Base-by-base conservation (phyloP, 2,113 vertebrate genomes). In the Pitta sordida region DNA sequence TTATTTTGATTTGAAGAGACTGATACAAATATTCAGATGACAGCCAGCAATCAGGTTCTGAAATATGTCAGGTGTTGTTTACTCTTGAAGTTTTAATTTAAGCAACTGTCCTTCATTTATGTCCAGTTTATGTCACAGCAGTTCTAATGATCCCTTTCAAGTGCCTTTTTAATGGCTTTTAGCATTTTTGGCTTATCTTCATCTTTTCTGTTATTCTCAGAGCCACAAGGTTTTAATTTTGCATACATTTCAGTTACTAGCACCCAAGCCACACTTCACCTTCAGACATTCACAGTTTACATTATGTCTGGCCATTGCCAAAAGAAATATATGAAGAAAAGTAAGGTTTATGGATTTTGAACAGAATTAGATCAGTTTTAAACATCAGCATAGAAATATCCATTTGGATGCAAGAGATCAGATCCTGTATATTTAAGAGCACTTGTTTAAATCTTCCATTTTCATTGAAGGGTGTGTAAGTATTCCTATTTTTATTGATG, bases 1-100 rank as follows among this genome's bases (percentile, higher is more conserved):
- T 91, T 85, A 51, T 89, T 88, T 92, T 85, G 88, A 91, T 83
- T 91, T 90, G 36, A 53, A 70, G 68, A 95, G 39, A 24, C 20
- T 93, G 87, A 94, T 76, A 79, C 39, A 96, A 88, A 76, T 90
- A 69, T 48, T 68, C 58, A 73, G 15, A 84, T 85, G 21, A 30
- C 71, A 92, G 53, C 11, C 41, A 83, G 73, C 49, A 80, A 86
- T 90, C 29, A 91, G 43, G 81, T 92, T 88, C 43, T 71, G 70
- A 91, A 84, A 82, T 73, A 19, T 65, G 65, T 82, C 23, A 68
- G 19, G 19, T 83, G 62, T 21, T 43, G 14, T 6, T 75, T 88
- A 53, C 43, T 73, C 69, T 56, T 73, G 32, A 52, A 23, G 21
- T 70, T 52, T 93, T n/a, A 59, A 27, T 82, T 63, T 63, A 84